Evolutionary conservation across 1,140 invertebrate genomes (phyloP).

Genomic region (Leptinotarsa defecta): DNA sequence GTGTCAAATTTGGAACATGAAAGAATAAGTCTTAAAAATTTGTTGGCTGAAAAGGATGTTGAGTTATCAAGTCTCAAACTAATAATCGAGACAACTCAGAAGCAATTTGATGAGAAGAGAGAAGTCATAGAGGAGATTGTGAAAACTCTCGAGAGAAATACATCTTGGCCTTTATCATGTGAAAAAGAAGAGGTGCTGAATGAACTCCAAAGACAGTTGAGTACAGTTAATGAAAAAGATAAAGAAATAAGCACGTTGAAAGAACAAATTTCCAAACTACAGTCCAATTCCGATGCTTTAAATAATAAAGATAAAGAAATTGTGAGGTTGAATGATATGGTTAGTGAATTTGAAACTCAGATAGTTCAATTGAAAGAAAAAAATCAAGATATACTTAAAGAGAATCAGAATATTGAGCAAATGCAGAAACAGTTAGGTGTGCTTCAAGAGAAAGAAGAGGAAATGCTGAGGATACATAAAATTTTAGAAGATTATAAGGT

Average conservation of each 20-base stretch:
- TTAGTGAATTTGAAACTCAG: constrained; percentile 36
- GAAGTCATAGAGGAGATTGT: constrained; percentile 41
- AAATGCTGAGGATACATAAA: constrained; percentile 44
- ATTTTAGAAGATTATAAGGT: constrained; percentile 23
- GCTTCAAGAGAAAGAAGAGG: constrained; percentile 60
- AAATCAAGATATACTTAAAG: constrained; percentile 29
- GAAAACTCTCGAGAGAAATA: constrained; percentile 35
- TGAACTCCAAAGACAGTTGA: constrained; percentile 39
- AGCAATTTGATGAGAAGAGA: constrained; percentile 44
- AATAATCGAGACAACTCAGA: constrained; percentile 40
- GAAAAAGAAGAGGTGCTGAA: constrained; percentile 39
- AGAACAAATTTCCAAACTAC: constrained; percentile 31
- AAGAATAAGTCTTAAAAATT: constrained; percentile 15
- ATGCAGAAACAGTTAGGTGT: constrained; percentile 37
- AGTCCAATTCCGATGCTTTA: constrained; percentile 31
- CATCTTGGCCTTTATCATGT: constrained; percentile 33
- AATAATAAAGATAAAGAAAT: constrained; percentile 61
- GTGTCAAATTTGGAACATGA: constrained; percentile 29
- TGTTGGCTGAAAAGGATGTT: constrained; percentile 34
- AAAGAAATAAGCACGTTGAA: constrained; percentile 55
- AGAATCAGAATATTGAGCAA: constrained; percentile 22
- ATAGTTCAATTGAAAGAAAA: constrained; percentile 22
- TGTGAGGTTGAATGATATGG: constrained; percentile 20
- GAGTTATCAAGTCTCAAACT: constrained; percentile 39
- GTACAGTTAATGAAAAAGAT: constrained; percentile 58